phyloP scores from a whole-genome alignment of 2,113 vertebrate genomes.

The Ochotona curzoniae region DNA sequence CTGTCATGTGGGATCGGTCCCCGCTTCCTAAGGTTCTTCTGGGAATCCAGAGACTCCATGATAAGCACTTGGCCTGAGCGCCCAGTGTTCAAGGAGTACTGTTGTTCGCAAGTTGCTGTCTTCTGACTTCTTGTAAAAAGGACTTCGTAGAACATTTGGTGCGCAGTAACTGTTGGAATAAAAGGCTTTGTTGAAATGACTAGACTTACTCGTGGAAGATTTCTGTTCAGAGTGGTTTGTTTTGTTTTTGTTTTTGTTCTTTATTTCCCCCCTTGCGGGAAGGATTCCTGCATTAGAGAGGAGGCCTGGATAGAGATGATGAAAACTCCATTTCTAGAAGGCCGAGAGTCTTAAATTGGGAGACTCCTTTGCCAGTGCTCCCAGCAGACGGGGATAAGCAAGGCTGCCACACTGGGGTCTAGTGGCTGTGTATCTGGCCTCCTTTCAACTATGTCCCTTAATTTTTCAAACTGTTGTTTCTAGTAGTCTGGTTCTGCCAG shows the following conservation, averaged over 20 bases:
- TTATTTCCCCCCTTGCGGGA: neutral
- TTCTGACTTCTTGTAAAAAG: neutral
- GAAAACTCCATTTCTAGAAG: neutral
- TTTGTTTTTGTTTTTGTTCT: no score
- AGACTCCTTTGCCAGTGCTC: neutral
- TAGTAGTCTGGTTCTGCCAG: slow-evolving; percentile 33
- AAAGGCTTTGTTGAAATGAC: neutral
- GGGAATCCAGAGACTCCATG: neutral
- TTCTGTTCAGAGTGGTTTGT: neutral
- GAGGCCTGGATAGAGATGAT: neutral
- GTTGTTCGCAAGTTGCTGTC: neutral
- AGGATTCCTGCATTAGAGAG: neutral
- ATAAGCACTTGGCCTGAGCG: no score
- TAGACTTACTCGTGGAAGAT: neutral
- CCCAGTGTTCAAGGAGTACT: neutral
- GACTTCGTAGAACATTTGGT: neutral
- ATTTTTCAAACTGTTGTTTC: neutral
- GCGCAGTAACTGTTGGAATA: neutral
- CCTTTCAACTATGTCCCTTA: neutral
- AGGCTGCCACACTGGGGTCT: neutral
- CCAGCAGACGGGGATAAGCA: neutral
- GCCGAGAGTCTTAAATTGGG: neutral
- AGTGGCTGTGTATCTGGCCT: neutral
- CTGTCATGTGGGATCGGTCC: neutral
- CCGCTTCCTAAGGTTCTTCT: neutral